Evolutionary conservation across 2,113 vertebrate species (phyloP).

Genomic region (Oreochromis spilurus): DNA sequence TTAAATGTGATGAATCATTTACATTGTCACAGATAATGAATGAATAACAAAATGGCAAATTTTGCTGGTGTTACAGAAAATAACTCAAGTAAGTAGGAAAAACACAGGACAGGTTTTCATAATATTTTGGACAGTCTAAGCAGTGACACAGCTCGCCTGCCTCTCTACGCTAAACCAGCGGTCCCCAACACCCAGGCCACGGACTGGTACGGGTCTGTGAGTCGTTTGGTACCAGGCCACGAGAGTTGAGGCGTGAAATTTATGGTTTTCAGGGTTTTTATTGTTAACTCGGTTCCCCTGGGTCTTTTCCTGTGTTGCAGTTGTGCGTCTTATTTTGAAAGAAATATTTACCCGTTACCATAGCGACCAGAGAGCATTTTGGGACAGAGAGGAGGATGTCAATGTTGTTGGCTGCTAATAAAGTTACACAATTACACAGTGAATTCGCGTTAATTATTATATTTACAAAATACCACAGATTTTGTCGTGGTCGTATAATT

Average conservation of each 20-base stretch:
- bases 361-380: neutral
- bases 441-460: neutral
- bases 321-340: neutral
- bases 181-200: neutral
- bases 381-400: neutral
- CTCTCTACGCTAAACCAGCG: neutral
- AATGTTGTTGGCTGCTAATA: too few species aligned
- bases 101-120: slow-evolving; percentile 29
- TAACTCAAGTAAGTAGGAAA: slow-evolving; percentile 18
- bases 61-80: slow-evolving; percentile 41
- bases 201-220: neutral
- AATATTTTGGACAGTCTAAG: slow-evolving; percentile 33
- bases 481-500: neutral
- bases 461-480: neutral
- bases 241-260: neutral
- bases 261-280: neutral
- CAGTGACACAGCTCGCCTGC: neutral
- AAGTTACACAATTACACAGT: neutral
- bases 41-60: slow-evolving; percentile 50
- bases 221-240: neutral
- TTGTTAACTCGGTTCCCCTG: neutral
- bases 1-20: slow-evolving; percentile 62
- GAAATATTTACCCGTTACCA: neutral
- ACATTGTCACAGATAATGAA: slow-evolving; percentile 64
- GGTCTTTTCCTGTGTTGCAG: neutral